Conservation (phyloP, 1,140 invertebrate genomes). For the Archivesica marissinica region DNA sequence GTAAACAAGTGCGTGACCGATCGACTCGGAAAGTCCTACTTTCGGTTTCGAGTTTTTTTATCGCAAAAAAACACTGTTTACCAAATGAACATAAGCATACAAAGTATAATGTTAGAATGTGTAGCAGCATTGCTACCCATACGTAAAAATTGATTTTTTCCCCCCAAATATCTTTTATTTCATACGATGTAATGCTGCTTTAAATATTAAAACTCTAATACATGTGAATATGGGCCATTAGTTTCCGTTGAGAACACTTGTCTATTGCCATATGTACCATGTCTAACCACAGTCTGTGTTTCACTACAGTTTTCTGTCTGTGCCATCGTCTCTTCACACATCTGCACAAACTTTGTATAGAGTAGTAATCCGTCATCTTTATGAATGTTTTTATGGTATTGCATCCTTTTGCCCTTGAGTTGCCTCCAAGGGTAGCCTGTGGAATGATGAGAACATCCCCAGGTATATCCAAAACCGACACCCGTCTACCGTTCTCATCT, state of each 20-base stretch:
- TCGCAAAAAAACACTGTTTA: too few relatives aligned
- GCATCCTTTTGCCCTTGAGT: constrained; percentile 84
- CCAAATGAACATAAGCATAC: too few relatives aligned
- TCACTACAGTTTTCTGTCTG: constrained; percentile 67
- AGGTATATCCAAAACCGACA: constrained; percentile 81
- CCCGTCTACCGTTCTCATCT: constrained; percentile 73
- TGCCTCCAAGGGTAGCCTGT: constrained; percentile 85
- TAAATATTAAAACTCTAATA: constrained; percentile 80
- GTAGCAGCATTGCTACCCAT: too few relatives aligned
- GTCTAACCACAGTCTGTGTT: constrained; percentile 71
- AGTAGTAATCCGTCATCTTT: constrained; percentile 82
- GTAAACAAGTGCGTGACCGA: too few relatives aligned
- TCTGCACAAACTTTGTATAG: constrained; percentile 80
- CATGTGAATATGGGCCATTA: constrained; percentile 84
- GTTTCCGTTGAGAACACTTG: constrained; percentile 84
- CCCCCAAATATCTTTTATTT: too few relatives aligned
- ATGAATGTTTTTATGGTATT: constrained; percentile 84
- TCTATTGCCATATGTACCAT: constrained; percentile 84
- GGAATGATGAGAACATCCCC: constrained; percentile 84
- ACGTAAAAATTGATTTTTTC: too few relatives aligned
- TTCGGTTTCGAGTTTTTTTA: too few relatives aligned
- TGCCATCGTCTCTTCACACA: constrained; percentile 70
- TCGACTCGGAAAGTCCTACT: too few relatives aligned
- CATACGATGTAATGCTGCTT: too few relatives aligned
- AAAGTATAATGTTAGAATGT: too few relatives aligned